A percentile compares a stretch with the other conserved stretches of the same genome.
Evolutionary conservation across 2,797 vertebrate species (phyloP).

Genomic region (Takifugu ocellatus): DNA sequence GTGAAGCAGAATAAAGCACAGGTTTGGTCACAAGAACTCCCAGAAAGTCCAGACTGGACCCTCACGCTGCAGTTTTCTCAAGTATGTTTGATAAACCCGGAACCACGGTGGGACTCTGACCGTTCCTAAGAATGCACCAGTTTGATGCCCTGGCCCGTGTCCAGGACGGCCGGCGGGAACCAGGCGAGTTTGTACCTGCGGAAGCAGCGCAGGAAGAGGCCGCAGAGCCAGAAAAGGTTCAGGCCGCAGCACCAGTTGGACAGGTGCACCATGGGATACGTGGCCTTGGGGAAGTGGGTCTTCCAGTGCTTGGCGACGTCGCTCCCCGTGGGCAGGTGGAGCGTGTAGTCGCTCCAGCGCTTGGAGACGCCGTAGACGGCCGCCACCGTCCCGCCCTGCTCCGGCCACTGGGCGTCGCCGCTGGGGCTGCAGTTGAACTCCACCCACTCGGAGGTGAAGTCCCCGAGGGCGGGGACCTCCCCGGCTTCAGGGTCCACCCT

Average conservation of each 20-base stretch:
- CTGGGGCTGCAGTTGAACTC: conserved; percentile 92
- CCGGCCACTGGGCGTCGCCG: conserved; percentile 83
- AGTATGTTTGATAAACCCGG: too few species aligned
- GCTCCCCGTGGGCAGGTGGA: conserved; percentile 91
- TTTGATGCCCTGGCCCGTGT: conserved; percentile 96
- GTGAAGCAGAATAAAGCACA: too few species aligned
- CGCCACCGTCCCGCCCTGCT: conserved; percentile 77
- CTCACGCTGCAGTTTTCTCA: too few species aligned
- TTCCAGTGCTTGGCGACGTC: conserved; percentile 97
- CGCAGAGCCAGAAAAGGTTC: conserved; percentile 90
- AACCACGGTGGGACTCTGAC: too few species aligned
- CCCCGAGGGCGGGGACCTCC: conserved; percentile 80
- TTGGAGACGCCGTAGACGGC: conserved; percentile 88
- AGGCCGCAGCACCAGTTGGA: conserved; percentile 97
- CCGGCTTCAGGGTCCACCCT: conserved; percentile 79
- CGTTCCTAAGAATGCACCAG: conserved; percentile 85
- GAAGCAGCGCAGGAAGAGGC: conserved; percentile 87
- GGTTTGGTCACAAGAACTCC: too few species aligned
- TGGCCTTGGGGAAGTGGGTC: conserved; percentile 88
- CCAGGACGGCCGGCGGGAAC: conserved; percentile 93
- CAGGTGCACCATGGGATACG: conserved; percentile 90
- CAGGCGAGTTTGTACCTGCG: conserved; percentile 91
- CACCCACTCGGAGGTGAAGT: conserved; percentile 95
- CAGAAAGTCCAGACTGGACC: too few species aligned
- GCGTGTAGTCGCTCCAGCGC: conserved; percentile 92